A percentile compares a stretch with the other conserved stretches of the same genome.
Evolutionary conservation across 2,888 invertebrate species (phyloP).

Genomic region (Atherix ibis): DNA sequence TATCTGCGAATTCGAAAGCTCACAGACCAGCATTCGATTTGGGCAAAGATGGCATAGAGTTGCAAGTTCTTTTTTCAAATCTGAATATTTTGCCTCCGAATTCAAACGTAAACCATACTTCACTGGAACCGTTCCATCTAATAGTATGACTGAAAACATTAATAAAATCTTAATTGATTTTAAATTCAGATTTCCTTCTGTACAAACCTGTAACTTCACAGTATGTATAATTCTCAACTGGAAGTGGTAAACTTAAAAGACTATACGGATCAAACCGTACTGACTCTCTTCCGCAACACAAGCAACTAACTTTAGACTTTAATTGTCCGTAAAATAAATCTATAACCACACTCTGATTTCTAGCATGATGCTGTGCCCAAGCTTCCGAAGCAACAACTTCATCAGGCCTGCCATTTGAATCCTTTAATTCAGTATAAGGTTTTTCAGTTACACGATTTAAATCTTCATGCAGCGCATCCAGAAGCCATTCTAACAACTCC

Average conservation of each 20-base stretch:
- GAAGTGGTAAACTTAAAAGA: conserved; percentile 74
- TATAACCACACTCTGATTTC: conserved; percentile 76
- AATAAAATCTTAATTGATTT: conserved; percentile 2
- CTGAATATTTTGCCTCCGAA: conserved; percentile 65
- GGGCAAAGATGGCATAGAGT: conserved; percentile 44
- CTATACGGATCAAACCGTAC: conserved; percentile 88
- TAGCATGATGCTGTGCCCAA: conserved; percentile 66
- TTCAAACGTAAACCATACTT: conserved; percentile 73
- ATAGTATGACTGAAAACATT: conserved; percentile 43
- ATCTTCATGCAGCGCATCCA: conserved; percentile 86
- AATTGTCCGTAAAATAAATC: conserved; percentile 86
- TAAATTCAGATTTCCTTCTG: too few relatives aligned
- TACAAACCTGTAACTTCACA: conserved; percentile 65
- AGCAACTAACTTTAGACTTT: conserved; percentile 71
- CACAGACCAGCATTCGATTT: conserved; percentile 51
- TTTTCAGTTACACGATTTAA: conserved; percentile 62
- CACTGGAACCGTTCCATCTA: conserved; percentile 67
- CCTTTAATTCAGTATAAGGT: conserved; percentile 56
- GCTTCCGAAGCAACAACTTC: conserved; percentile 54
- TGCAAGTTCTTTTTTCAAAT: conserved; percentile 55
- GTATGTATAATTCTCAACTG: conserved; percentile 72
- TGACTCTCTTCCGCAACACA: conserved; percentile 66
- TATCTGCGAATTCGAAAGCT: conserved; percentile 53
- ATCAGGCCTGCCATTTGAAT: conserved; percentile 63
- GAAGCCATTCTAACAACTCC: conserved; percentile 78